phyloP scores from a whole-genome alignment of 2,113 vertebrate genomes.

The Pycnonotus jocosus region DNA sequence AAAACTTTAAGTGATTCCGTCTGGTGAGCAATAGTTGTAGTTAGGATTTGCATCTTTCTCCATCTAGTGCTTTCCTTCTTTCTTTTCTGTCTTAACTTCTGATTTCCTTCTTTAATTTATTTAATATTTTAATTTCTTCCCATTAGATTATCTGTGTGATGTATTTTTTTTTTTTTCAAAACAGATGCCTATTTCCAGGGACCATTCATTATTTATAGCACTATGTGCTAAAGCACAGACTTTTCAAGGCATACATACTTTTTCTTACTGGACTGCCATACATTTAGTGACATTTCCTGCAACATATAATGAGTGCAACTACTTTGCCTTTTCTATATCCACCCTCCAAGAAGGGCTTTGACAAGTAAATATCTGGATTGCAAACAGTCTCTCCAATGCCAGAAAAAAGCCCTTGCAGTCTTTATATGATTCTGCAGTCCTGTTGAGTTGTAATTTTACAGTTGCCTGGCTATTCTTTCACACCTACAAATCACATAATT shows the following conservation, averaged over 20 bases:
- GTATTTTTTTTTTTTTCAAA: background rate
- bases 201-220: background rate
- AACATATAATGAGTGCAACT: background rate
- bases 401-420: background rate
- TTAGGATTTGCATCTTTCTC: background rate
- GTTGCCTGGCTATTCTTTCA: background rate
- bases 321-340: background rate
- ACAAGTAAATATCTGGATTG: background rate
- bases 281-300: background rate
- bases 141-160: fast-evolving
- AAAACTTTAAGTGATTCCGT: background rate
- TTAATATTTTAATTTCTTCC: background rate
- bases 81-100: background rate
- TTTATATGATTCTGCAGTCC: background rate
- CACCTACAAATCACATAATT: background rate
- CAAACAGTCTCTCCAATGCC: background rate
- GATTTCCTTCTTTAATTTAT: background rate
- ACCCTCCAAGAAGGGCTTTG: background rate
- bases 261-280: background rate
- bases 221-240: background rate
- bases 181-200: background rate
- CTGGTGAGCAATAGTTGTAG: background rate
- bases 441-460: background rate
- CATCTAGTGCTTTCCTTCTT: background rate
- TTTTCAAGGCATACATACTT: background rate